Evolutionary conservation across 2,113 vertebrate species (phyloP).

Genomic region (Antechinus stuartii): DNA sequence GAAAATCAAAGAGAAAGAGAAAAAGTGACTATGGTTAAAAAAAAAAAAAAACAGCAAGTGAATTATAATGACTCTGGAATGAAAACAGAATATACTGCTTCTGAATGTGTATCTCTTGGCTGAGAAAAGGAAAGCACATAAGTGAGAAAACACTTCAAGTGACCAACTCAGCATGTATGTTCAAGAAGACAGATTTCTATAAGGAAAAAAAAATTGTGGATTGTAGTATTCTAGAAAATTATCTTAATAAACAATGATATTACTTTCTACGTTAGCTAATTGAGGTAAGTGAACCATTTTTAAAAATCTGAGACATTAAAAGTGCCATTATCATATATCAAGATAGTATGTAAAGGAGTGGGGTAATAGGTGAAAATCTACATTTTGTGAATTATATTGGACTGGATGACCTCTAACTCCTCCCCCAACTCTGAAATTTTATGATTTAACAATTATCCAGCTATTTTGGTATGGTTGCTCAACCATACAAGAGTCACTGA

Average conservation of each 20-base stretch:
- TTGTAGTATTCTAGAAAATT: slow-evolving; percentile 40
- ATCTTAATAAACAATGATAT: slow-evolving; percentile 58
- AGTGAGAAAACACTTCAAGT: slow-evolving; percentile 22
- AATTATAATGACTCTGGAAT: slow-evolving; percentile 20
- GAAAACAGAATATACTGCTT: background rate
- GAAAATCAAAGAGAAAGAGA: slow-evolving; percentile 65
- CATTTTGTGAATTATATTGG: slow-evolving; percentile 19
- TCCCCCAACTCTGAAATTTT: background rate
- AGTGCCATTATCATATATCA: slow-evolving; percentile 53
- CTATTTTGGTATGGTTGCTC: background rate
- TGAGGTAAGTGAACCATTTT: slow-evolving; percentile 60
- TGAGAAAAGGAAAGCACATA: background rate
- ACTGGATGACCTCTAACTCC: background rate
- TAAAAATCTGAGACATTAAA: slow-evolving; percentile 59
- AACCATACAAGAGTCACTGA: background rate
- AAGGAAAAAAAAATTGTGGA: background rate
- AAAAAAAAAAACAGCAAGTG: background rate
- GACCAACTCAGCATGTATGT: background rate
- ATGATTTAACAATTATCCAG: background rate
- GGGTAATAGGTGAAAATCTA: background rate
- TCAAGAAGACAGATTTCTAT: background rate
- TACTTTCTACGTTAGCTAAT: slow-evolving; percentile 45
- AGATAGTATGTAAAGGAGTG: slow-evolving; percentile 45
- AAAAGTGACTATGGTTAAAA: slow-evolving; percentile 12
- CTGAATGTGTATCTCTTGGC: background rate